These are phyloP conservation scores for Actenoides hombroni DNA, from an alignment of 2,113 vertebrate genomes.

Conservation along the genomic window DNA sequence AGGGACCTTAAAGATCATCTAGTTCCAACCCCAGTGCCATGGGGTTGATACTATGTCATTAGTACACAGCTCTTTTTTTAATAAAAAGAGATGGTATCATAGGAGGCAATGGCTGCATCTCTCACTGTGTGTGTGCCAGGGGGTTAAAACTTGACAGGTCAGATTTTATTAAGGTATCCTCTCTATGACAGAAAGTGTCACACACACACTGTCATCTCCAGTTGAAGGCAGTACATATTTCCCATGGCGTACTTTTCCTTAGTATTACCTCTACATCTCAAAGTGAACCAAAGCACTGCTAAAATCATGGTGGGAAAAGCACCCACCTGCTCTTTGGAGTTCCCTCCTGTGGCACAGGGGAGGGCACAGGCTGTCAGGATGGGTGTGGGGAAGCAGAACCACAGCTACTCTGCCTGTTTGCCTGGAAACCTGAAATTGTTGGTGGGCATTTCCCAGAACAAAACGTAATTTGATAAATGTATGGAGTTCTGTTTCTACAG, in stretches of 20 bases:
- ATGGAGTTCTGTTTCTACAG: neutral
- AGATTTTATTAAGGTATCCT: neutral
- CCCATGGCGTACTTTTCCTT: neutral
- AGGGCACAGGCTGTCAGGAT: neutral
- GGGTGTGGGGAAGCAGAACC: neutral
- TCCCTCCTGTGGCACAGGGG: neutral
- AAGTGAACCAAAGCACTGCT: neutral
- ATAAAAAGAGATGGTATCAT: neutral
- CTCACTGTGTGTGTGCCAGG: neutral
- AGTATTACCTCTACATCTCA: fast-evolving
- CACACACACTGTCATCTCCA: fast-evolving
- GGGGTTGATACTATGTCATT: neutral
- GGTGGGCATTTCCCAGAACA: neutral
- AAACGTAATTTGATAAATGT: neutral
- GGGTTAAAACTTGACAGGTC: neutral
- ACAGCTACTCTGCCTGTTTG: neutral
- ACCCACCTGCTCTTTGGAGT: neutral
- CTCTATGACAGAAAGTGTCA: neutral
- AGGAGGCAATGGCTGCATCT: neutral
- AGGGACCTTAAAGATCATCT: neutral
- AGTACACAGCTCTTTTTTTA: too few species aligned
- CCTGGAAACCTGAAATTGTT: neutral
- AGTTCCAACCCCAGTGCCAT: neutral
- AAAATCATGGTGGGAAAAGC: neutral
- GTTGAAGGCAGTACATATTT: neutral